Base-by-base conservation (phyloP, 2,888 invertebrate species). In the Macrophya alboannulata region DNA sequence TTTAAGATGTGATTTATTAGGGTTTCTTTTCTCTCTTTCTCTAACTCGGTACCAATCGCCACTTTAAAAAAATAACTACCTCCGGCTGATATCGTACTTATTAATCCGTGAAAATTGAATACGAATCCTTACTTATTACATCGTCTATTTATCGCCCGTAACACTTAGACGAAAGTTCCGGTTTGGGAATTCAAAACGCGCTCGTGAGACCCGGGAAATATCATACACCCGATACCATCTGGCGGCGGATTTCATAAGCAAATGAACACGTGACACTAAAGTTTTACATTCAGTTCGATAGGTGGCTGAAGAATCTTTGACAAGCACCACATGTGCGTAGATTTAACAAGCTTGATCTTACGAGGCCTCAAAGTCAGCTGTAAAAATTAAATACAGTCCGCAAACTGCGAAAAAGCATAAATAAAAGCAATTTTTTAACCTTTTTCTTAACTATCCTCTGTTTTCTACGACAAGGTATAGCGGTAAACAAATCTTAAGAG, bases 261-360 rank as follows among this genome's bases (percentile, higher is more conserved):
- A 2, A 1, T 17, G 17, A 1, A 4, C 72, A 45, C 72, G 72
- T 74, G 45, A 74, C 21, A 9, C 12, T 68, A n/a, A 5, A 12
- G 21, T 9, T 74, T 45, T 45, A n/a, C 45, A 45, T 45, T 45
- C 9, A 45, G 21, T 21, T 21, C 45, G 9, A 74, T 74, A 74
- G 72, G 72, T 74, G 72, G 72, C 72, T 74, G 21, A 12, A 15
- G 4, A 37, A 68, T 68, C 25, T 68, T 68, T 37, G 68, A 68
- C 68, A 68, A 68, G 37, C 37, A 68, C 8, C 25, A 68, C 68
- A 68, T 68, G 68, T 68, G 68, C 25, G 37, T 37, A 37, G 55
- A 55, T 55, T 1, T n/a, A 15, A 68, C 25, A 68, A 17, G 68
- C 12, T 68, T 6, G 62, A 68, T 68, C 15, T 1, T 17, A 15